Base-by-base conservation (phyloP, 1,140 invertebrate species). In the Zaprionus davidi region DNA sequence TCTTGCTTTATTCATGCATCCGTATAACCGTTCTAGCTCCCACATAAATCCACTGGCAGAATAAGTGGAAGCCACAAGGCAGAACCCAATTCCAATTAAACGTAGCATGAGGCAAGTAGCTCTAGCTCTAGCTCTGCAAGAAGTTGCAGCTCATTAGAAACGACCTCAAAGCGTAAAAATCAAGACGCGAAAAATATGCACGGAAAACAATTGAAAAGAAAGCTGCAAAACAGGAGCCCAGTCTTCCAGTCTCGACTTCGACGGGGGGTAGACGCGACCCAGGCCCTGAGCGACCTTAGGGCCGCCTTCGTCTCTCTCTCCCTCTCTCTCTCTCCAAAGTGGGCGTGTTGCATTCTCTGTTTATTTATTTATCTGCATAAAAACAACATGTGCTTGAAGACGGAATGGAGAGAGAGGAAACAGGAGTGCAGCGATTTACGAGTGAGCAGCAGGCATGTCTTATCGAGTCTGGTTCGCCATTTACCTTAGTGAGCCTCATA, bases 391-490 rank as follows among this genome's bases (percentile, higher is more conserved):
- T 57, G 31, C 51, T 64, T 28, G 36, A 60, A 56, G 24, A 20
- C 67, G 62, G 53, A 59, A 62, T 24, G 53, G 64, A 17, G 41
- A 49, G 57, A 17, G 55, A 36, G 22, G 26, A 49, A 24, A 12
- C 13, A 12, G 26, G 53, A 34, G 36, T 31, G 56, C 53, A 28
- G 74, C 62, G 60, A 55, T 53, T 76, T 56, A 66, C 36, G 69
- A 72, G 75, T 79, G 68, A 71, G 69, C 75, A 85, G 82, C 82
- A 81, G 75, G 49, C 78, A 85, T 79, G 82, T 85, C 82, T 85
- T 81, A 85, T 85, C 76, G 71, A 85, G 80, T 85, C 78, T 79
- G 62, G 75, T 68, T 81, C 68, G 77, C 81, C 82, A 85, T 85
- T 85, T 86, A 86, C 78, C 41, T 85, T 71, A 71, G 46, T 51